Percentiles rank a stretch among this genome's conserved stretches.
These are phyloP conservation scores for Linnaemya vulpina DNA, from an alignment of 2,888 invertebrate species.

Conservation along the genomic window DNA sequence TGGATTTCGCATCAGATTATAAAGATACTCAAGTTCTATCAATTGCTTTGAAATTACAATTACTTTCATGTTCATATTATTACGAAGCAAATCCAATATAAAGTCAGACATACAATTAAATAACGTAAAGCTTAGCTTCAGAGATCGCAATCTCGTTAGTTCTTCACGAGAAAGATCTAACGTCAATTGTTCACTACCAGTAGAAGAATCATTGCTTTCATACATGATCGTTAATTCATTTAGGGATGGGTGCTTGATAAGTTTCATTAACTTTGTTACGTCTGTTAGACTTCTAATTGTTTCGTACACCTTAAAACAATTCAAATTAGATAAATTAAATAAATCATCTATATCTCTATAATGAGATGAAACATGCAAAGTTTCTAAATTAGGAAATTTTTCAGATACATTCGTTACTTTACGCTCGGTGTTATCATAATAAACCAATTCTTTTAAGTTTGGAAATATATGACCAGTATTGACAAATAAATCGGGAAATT, in stretches of 20 bases:
- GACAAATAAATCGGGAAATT: slow-evolving; percentile 34
- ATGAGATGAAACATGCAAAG: slow-evolving; percentile 34
- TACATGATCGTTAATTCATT: slow-evolving; percentile 1
- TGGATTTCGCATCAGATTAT: neutral
- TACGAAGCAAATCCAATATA: slow-evolving; percentile 14
- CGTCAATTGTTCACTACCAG: neutral
- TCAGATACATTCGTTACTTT: neutral
- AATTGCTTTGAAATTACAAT: neutral
- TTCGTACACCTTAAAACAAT: slow-evolving; percentile 11
- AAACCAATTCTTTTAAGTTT: slow-evolving; percentile 31
- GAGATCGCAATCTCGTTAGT: slow-evolving; percentile 1
- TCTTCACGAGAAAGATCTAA: neutral
- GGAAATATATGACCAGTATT: neutral
- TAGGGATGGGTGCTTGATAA: slow-evolving; percentile 23
- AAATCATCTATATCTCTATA: slow-evolving; percentile 9
- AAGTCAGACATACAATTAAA: slow-evolving; percentile 34
- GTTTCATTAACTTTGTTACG: neutral
- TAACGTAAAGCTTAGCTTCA: slow-evolving; percentile 10
- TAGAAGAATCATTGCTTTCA: neutral
- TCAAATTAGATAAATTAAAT: slow-evolving; percentile 10
- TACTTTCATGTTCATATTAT: slow-evolving; percentile 22
- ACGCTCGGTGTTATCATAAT: slow-evolving; percentile 8
- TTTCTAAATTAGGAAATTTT: slow-evolving; percentile 49
- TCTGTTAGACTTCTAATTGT: neutral
- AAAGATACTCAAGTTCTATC: slow-evolving; percentile 9